Conservation (phyloP, 2,888 invertebrate species). For the Rhimphoctona megacephalus region DNA sequence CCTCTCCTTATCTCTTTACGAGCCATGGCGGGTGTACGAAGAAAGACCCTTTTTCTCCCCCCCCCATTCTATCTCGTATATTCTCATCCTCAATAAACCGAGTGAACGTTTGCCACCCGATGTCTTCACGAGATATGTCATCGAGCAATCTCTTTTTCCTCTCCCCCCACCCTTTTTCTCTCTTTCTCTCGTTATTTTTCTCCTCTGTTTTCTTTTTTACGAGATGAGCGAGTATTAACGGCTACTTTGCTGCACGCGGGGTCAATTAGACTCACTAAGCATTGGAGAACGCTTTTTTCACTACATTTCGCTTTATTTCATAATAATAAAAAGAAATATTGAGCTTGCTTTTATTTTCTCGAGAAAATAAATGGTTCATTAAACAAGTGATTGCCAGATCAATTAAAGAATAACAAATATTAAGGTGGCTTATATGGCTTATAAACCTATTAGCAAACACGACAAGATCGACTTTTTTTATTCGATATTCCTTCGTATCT, state of each 20-base stretch:
- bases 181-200: not conserved
- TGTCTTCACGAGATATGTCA: conserved; percentile 64
- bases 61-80: conserved; percentile 50
- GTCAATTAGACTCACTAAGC: conserved; percentile 55
- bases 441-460: no score
- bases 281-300: conserved; percentile 14
- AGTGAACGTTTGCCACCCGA: conserved; percentile 61
- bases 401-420: not conserved
- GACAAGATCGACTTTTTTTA: no score
- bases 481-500: no score
- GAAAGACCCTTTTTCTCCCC: conserved; percentile 58
- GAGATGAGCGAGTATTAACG: conserved; percentile 47
- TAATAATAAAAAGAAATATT: not conserved
- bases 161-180: not conserved
- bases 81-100: conserved; percentile 62
- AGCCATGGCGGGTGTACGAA: conserved; percentile 59
- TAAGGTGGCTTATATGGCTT: not conserved
- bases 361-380: not conserved
- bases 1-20: conserved; percentile 69
- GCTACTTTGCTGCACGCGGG: conserved; percentile 31
- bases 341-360: not conserved
- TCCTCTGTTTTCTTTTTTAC: conserved; percentile 53
- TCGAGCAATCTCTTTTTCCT: conserved; percentile 51
- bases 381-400: not conserved
- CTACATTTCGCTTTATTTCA: not conserved